Evolutionary conservation across 1,140 invertebrate genomes (phyloP).

Genomic region (Heterodera carotae): DNA sequence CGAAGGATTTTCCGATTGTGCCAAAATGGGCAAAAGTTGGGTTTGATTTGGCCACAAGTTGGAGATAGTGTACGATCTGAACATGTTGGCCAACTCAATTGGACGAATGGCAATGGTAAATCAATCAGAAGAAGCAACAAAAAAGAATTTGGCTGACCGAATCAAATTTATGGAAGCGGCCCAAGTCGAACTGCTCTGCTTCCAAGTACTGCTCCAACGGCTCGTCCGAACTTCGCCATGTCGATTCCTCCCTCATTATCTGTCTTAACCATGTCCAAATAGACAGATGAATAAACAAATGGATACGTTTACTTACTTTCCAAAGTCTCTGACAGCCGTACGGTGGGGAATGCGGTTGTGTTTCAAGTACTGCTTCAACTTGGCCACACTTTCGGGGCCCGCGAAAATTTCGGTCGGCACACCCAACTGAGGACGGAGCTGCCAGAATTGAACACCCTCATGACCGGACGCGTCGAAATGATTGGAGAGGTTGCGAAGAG

Average conservation of each 20-base stretch:
- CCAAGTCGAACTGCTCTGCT: constrained; percentile 16
- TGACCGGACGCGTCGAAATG: neutral
- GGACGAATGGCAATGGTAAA: too few species aligned
- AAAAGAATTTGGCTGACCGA: neutral
- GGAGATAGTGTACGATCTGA: constrained; percentile 32
- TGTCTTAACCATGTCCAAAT: neutral
- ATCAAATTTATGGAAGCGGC: constrained; percentile 8
- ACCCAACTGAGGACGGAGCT: constrained; percentile 10
- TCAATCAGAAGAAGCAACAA: neutral
- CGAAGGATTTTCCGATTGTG: constrained; percentile 29
- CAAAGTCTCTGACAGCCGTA: constrained; percentile 23
- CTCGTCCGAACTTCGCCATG: constrained; percentile 1
- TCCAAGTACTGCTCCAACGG: neutral
- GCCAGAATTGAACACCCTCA: constrained; percentile 21
- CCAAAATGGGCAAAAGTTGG: constrained; percentile 20
- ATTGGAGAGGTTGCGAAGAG: constrained; percentile 9
- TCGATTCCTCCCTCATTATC: neutral
- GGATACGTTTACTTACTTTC: neutral
- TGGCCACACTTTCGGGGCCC: neutral
- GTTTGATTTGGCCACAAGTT: constrained; percentile 27
- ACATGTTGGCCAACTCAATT: neutral
- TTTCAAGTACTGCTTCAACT: constrained; percentile 3
- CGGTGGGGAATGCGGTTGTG: constrained; percentile 11
- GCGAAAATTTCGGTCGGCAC: constrained; percentile 23
- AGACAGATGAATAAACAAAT: neutral